Evolutionary conservation across 2,797 vertebrate species (phyloP), one percentile per base, ranked within the genome.

Genomic region (Sebastes oblongus): DNA sequence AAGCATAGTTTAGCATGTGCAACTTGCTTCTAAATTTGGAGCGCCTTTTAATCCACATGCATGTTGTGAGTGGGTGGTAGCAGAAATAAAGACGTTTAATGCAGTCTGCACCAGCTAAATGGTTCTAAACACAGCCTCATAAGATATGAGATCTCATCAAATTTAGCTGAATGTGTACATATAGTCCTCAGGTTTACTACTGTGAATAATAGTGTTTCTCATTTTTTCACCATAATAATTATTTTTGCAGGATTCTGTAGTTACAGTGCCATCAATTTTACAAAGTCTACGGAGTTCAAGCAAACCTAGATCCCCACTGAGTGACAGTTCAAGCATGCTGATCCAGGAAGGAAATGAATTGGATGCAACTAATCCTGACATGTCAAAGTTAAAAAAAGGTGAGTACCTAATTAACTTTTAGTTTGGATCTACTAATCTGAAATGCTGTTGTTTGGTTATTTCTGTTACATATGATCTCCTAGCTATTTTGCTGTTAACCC

Each of bases 291-390:
- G 93, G 89, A 96, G 93, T 89, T 82, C 93, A 29, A 93, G 77
- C 82, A 97, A 97, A 94, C 84, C 93, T 62, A 95, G 96, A 54
- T 94, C 96, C 14, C 97, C 97, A 0, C 94, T 97, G 75, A 95
- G 97, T 73, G 96, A 98, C 79, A 96, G 95, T 84, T 97, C 96
- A 39, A 96, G 95, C 72, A 85, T 89, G 66, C 92, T 95, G 66
- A 91, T 93, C 88, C 95, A 96, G 71, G 96, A 97, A 64, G 94
- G 92, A 85, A 97, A 96, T 87, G 94, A 95, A 86, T 94, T 92
- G n/a, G 94, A 94, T 75, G 94, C 93, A 80, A 80, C 25, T 13
- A 89, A 90, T 82, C 74, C 83, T 1, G 95, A 96, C 32, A 72
- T 81, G 36, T 90, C 88, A 86, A 96, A 93, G 84, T 93, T 89